Base-by-base conservation (phyloP, 2,113 vertebrate genomes). In the Sapajus apella region DNA sequence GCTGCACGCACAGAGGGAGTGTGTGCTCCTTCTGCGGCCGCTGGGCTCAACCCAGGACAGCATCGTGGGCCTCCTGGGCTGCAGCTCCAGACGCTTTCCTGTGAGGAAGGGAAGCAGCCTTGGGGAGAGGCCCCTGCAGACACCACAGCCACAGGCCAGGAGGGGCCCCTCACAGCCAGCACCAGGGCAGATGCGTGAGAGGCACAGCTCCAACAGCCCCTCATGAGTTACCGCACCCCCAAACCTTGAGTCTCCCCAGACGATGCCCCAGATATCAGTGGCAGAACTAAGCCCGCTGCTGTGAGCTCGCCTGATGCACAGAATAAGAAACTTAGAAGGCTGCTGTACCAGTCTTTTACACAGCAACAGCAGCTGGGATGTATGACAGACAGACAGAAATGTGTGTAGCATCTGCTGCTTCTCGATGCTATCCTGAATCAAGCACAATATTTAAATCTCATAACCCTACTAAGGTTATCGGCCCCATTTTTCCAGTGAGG, bases 191-290 rank as follows among this genome's bases (percentile, higher is more conserved):
- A 61, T 20, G 25, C 4, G 3, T 18, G 30, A 73, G 25, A 21
- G 8, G n/a, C 35, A 40, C 1, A 30, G 58, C 47, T 17, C n/a
- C 21, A 0, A 1, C 1, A 11, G 35, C 20, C 11, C 18, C 25
- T 35, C 18, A 25, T 61, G n/a, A 32, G 25, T 2, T 27, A 64
- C 40, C 0, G 7, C 35, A 16, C 20, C 18, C 20, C 35, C 18
- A 77, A 88, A 16, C 45, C 10, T 18, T 4, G 1, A 64, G 12
- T 64, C 27, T 68, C 50, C 32, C 66, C 32, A 68, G 40, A 43
- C 13, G 16, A 30, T 50, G 8, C 45, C 23, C 25, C 56, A 47
- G n/a, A 64, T 7, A 6, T 11, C 20, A 32, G 23, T 3, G 43
- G 40, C 47, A 93, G 70, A 83, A 30, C 27, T 35, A 40, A 27